Base-by-base conservation (phyloP, 2,888 invertebrate genomes). In the Pyrgus malvae region DNA sequence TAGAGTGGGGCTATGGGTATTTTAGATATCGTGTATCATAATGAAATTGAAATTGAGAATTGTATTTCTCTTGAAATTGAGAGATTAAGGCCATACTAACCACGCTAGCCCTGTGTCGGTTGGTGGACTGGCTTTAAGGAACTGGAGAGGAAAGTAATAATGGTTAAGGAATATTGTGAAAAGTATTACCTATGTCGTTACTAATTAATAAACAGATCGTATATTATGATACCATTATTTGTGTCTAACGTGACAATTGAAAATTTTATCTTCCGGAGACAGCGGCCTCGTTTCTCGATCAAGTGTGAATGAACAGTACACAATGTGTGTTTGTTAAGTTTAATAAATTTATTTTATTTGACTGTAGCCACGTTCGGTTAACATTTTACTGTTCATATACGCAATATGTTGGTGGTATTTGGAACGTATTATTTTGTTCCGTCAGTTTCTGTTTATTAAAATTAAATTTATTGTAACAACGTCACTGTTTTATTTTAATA, bases 251-350 rank as follows among this genome's bases (percentile, higher is more conserved):
- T 49, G 49, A 49, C 49, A 49, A 41, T 41, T 41, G 16, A 27
- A 11, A 23, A 17, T 21, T 41, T 41, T 38, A 50, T 41, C 49
- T 50, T 50, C 49, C 49, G 49, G 33, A 50, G 41, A 41, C n/a
- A 9, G 41, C 33, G 41, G 49, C 49, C 49, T 50, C 49, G 49
- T 50, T 49, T 50, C 40, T 31, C 23, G 33, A 40, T 23, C 21
- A 41, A 41, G 9, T 29, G 41, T 33, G 19, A 31, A n/a, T n/a
- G 31, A 16, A 31, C 41, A 41, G n/a, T 27, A n/a, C 9, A 29
- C 29, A 6, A 21, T 21, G 21, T 21, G 3, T 21, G 21, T 4
- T 21, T 3, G 21, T 21, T 21, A 21, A 21, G 6, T 21, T 21
- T 29, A 4, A 29, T 41, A 41, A 21, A 9, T 12, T n/a, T 12